phyloP scores from a whole-genome alignment of 2,113 vertebrate genomes.

The Pagrus major region DNA sequence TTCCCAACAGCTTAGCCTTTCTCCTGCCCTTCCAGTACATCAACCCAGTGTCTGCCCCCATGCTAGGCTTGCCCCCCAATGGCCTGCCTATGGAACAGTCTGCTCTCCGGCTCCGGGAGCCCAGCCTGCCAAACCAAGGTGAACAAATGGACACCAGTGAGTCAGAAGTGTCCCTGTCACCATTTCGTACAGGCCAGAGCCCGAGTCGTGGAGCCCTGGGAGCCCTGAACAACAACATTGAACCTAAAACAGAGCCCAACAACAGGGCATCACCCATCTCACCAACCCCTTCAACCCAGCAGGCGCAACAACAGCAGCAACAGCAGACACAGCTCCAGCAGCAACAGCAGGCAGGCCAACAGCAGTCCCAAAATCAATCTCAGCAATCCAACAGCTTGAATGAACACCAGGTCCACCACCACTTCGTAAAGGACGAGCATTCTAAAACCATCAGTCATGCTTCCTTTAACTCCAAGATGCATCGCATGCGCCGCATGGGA shows the following conservation, averaged over 20 bases:
- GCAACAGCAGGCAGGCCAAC: constrained; percentile 83
- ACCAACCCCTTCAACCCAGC: constrained; percentile 81
- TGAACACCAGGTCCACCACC: constrained; percentile 86
- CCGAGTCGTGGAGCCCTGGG: constrained; percentile 91
- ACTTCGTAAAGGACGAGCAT: constrained; percentile 92
- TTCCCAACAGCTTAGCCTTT: constrained; percentile 98
- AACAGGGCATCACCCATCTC: constrained; percentile 89
- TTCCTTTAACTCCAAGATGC: constrained; percentile 94
- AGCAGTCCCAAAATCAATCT: constrained; percentile 75
- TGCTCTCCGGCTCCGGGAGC: constrained; percentile 91
- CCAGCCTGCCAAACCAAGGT: constrained; percentile 92
- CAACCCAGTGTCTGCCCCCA: constrained; percentile 96
- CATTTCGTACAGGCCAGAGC: constrained; percentile 92
- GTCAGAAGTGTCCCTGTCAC: constrained; percentile 95
- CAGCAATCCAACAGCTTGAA: constrained; percentile 87
- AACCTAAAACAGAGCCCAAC: constrained; percentile 94
- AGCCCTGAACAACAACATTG: constrained; percentile 91
- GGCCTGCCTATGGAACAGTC: constrained; percentile 94
- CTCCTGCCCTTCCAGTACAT: constrained; percentile 99
- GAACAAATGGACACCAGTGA: constrained; percentile 97
- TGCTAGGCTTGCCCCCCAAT: constrained; percentile 96
- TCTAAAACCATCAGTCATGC: constrained; percentile 86
- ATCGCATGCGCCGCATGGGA: constrained; percentile 97
- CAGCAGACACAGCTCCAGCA: constrained; percentile 87
- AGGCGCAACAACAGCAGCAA: constrained; percentile 82